Evolutionary conservation across 1,140 invertebrate genomes (phyloP), one percentile per base, ranked within the genome.

Genomic region (Formica selysi): DNA sequence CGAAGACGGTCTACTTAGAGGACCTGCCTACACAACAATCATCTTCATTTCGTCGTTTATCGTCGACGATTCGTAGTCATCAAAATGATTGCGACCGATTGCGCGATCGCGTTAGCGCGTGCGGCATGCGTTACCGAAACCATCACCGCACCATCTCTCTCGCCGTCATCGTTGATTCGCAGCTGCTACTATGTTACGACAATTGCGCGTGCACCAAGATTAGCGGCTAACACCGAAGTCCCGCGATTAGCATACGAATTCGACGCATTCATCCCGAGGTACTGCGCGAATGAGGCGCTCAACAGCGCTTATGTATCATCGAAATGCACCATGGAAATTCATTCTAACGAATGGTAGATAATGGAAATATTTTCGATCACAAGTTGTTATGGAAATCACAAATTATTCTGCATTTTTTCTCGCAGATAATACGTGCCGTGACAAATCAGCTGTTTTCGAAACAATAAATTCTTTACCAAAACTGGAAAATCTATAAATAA

Each of bases 71-170:
- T 93, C 90, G 85, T 91, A 92, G 92, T 94, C 93, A 94, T 94
- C 91, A 94, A 91, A 94, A 94, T 94, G 93, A 95, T 95, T 94
- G 93, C 90, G 84, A 85, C 87, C 92, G 94, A 95, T 95, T 95
- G 94, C 89, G 91, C 92, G 91, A 94, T 95, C 94, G 91, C 94
- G 92, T 94, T 95, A 94, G 88, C 89, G 89, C 88, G 88, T 87
- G 89, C 88, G 57, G 65, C 41, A 64, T 62, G 84, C 59, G 44
- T 88, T 64, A 71, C 83, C 32, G 61, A 76, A 62, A 65, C 68
- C 19, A 22, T 19, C 16, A 4, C 48, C 13, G 44, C 44, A 48
- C 13, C 71, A 71, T 78, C 48, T 57, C 73, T 79, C 70, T 16
- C 65, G 48, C 11, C 19, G 54, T 44, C 61, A 51, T 59, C 54